phyloP scores from a whole-genome alignment of 2,113 vertebrate species.

The Vireo altiloquus region DNA sequence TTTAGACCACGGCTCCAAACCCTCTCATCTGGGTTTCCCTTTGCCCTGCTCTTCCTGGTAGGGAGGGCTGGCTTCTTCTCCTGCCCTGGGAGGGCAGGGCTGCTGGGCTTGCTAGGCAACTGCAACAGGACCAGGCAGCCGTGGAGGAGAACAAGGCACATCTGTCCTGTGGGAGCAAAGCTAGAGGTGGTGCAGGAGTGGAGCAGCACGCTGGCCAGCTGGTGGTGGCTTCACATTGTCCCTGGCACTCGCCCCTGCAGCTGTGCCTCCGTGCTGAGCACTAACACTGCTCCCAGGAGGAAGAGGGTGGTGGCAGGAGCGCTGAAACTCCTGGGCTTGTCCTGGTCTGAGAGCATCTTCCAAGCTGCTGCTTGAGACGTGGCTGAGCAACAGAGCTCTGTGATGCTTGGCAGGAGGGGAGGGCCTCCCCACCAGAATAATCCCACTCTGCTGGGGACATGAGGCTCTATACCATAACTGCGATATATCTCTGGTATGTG shows the following conservation, averaged over 20 bases:
- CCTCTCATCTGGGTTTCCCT: neutral
- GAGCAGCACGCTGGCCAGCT: fast-evolving
- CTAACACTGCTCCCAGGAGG: fast-evolving
- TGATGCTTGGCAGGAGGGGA: fast-evolving
- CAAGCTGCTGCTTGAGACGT: neutral
- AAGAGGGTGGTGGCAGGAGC: neutral
- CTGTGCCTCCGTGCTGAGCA: neutral
- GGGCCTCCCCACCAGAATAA: neutral
- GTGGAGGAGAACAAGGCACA: neutral
- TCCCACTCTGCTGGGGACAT: neutral
- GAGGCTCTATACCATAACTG: conserved; percentile 31
- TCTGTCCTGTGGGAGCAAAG: neutral
- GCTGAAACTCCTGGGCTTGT: neutral
- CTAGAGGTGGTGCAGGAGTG: neutral
- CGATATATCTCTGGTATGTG: conserved; percentile 45
- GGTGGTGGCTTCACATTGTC: fast-evolving
- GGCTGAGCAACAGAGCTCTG: neutral
- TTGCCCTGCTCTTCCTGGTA: neutral
- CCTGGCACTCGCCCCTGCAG: neutral
- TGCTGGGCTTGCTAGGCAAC: neutral
- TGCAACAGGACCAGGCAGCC: neutral
- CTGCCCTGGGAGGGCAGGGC: neutral
- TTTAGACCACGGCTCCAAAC: fast-evolving
- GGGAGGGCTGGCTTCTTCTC: neutral
- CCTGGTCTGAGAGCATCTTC: neutral